Evolutionary conservation across 2,113 vertebrate genomes (phyloP), one percentile per base, ranked within the genome.

Genomic region (Oncorhynchus mykiss): DNA sequence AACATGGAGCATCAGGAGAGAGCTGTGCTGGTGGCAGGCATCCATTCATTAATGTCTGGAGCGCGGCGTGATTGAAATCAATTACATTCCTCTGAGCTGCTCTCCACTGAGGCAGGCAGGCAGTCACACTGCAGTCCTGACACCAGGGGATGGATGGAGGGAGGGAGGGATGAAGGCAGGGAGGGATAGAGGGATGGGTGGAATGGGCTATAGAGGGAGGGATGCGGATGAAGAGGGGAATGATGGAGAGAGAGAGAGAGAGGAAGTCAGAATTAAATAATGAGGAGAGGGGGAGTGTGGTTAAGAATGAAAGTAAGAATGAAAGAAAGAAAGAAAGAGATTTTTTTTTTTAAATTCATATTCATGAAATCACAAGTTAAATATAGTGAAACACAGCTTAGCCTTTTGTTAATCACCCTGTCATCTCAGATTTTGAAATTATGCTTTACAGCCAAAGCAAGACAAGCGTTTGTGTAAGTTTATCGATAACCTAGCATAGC

Each of bases 41-140:
- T 31, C 80, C 34, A 34, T 80, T 83, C 59, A 79, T 71, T 70
- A 87, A 80, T 73, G 49, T 69, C 68, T 49, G 70, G 31, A 31
- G 67, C 75, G 29, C 71, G 68, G 51, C 59, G 77, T 69, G 76
- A 4, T 2, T 31, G 75, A 72, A 75, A 87, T 75, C 75, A 72
- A 78, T 82, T 82, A 78, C 54, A 70, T 80, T 54, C 80, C 22
- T 24, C 57, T 57, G n/a, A 16, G 34, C 79, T n/a, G 60, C 25
- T 24, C n/a, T 74, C 14, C 31, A 67, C 20, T 77, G 76, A 16
- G 24, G 12, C 64, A 27, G 12, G 22, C 24, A 27, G 12, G 22
- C 24, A 27, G 64, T 5, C 24, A 27, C 25, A 25, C 51, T 18
- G 49, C 49, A 54, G 49, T 54, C 49, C 49, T 13, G 14, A 16